These are phyloP conservation scores for Chloropsis hardwickii DNA, from an alignment of 2,113 vertebrate genomes.

Conservation along the genomic window DNA sequence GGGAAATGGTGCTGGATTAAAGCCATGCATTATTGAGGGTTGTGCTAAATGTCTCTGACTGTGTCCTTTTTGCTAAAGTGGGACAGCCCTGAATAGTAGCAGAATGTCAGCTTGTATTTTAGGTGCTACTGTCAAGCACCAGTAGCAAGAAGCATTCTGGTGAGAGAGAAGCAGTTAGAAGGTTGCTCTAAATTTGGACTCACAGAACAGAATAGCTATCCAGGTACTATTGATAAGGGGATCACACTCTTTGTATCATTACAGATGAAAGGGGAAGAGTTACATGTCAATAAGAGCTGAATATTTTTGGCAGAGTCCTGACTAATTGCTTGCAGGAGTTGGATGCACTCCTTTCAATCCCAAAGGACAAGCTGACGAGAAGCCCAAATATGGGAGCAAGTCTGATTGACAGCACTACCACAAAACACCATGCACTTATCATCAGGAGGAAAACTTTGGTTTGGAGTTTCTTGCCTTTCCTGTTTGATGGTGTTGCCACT, in stretches of 20 bases:
- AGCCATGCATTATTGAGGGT: not conserved
- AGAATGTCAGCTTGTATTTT: not conserved
- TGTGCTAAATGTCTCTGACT: not conserved
- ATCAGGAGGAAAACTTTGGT: not conserved
- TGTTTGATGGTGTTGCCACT: not conserved
- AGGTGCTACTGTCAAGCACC: not conserved
- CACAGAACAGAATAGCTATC: not conserved
- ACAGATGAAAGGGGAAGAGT: not conserved
- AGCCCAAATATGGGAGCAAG: not conserved
- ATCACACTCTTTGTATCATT: not conserved
- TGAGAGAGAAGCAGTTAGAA: not conserved
- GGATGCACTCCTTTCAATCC: not conserved
- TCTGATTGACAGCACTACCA: not conserved
- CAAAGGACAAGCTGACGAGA: not conserved
- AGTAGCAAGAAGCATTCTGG: not conserved
- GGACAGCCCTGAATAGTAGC: not conserved
- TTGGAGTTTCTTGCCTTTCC: not conserved
- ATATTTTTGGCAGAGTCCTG: not conserved
- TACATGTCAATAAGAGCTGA: not conserved
- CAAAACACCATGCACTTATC: not conserved
- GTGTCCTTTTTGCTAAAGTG: not conserved
- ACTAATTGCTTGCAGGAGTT: not conserved
- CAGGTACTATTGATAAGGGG: not conserved
- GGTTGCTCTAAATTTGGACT: not conserved
- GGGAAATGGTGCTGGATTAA: not conserved